Conservation (phyloP, 2,797 vertebrate genomes). For the Anas georgica region DNA sequence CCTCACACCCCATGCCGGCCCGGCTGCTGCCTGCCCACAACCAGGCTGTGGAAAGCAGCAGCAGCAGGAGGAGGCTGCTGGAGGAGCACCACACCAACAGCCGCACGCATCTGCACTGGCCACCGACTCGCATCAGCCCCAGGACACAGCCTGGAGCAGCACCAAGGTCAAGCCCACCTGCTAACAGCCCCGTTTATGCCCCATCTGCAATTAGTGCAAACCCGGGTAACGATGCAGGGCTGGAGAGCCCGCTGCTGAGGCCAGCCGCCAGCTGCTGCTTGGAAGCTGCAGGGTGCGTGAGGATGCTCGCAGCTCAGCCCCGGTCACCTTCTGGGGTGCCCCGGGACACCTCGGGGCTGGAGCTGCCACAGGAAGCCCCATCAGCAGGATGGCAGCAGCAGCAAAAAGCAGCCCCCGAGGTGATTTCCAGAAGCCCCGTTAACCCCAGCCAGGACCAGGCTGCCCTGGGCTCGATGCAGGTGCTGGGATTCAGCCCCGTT, state of each 20-base stretch:
- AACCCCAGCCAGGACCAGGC: not conserved
- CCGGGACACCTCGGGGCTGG: not conserved
- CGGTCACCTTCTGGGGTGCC: not conserved
- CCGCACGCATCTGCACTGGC: not conserved
- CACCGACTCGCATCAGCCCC: not conserved
- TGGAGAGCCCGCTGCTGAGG: not conserved
- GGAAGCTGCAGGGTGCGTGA: not conserved
- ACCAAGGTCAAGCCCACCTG: not conserved
- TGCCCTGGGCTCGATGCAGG: not conserved
- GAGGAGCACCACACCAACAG: not conserved
- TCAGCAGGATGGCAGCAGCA: not conserved
- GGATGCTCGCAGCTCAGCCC: not conserved
- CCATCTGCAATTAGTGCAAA: constrained; percentile 2
- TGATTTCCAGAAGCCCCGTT: not conserved
- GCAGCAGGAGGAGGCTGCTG: not conserved
- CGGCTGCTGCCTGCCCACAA: not conserved
- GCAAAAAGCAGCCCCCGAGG: not conserved
- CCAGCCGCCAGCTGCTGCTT: not conserved
- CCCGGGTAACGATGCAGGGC: not conserved
- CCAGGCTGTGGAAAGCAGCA: not conserved
- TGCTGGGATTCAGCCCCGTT: not conserved
- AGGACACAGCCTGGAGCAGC: rapidly evolving
- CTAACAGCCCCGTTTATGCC: not conserved
- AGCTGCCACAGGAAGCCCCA: not conserved
- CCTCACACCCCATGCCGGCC: rapidly evolving